Evolutionary conservation across 2,888 invertebrate genomes (phyloP), one percentile per base, ranked within the genome.

Genomic region (Spilarctia lutea): DNA sequence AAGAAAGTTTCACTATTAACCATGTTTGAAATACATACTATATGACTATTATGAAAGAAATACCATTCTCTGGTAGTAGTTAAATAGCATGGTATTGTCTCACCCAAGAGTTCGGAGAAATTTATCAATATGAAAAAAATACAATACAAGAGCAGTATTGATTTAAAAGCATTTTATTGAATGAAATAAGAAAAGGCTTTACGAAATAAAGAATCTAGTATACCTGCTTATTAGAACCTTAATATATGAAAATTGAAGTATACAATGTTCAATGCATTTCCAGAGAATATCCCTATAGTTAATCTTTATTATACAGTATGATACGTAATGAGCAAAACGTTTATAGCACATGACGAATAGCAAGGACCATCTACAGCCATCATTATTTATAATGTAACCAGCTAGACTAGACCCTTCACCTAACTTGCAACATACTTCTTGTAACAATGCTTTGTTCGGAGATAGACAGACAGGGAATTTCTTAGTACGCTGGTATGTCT

Each of bases 301-400:
- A 78, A 83, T 81, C 81, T 76, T 70, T 75, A 74, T 73, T 68
- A 73, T 76, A 71, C 68, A 80, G 77, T 79, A 71, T 82, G 52
- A 18, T 63, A 71, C 83, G 78, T 94, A 94, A 94, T 91, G 94
- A 92, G 92, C 86, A 85, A 91, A 92, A 85, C 93, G 92, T 87
- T 94, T 93, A 92, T 87, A 82, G 82, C 81, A 86, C 89, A 92
- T 91, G 93, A 94, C 90, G 89, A 90, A 94, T 93, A 86, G 88
- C 85, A 79, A 81, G 84, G 78, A 84, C 85, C 87, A 86, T 89
- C 88, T 85, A 88, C 83, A 80, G 79, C 81, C 88, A 86, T 91
- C 93, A 91, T 94, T 94, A 94, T 91, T 93, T 91, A 92, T 89
- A 91, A 88, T 87, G 87, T 87, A 86, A 84, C 93, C 91, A 92